These are phyloP conservation scores for Oedothorax gibbosus DNA, from an alignment of 1,140 invertebrate genomes.

Conservation along the genomic window DNA sequence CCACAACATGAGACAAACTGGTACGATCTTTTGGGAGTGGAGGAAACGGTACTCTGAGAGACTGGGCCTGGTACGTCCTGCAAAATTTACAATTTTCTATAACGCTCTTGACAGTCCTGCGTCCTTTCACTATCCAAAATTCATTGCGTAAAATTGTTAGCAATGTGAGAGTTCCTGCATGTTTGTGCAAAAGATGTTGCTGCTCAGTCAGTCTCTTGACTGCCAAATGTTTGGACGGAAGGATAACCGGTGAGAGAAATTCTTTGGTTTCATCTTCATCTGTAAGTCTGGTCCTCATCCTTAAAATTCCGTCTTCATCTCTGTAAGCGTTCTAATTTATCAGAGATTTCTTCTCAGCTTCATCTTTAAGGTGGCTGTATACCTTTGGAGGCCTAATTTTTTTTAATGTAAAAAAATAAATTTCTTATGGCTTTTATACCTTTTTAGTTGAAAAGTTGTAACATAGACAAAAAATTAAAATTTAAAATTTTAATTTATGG, in stretches of 20 bases:
- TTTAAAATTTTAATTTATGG: too few species aligned
- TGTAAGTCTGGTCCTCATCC: slow-evolving; percentile 26
- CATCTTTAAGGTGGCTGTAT: too few species aligned
- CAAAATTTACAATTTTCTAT: slow-evolving; percentile 15
- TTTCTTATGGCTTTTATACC: too few species aligned
- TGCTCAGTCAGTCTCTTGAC: slow-evolving; percentile 24
- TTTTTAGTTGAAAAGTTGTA: too few species aligned
- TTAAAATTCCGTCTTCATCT: slow-evolving; percentile 21
- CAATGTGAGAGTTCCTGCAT: slow-evolving; percentile 19
- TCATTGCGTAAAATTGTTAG: slow-evolving; percentile 16
- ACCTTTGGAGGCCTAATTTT: too few species aligned
- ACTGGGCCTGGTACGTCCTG: background rate
- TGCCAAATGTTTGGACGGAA: slow-evolving; percentile 25
- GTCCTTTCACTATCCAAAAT: slow-evolving; percentile 32
- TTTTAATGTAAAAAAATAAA: too few species aligned
- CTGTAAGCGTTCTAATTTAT: slow-evolving; percentile 5
- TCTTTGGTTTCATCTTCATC: slow-evolving; percentile 33
- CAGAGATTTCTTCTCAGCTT: slow-evolving; percentile 10
- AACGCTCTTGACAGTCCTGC: slow-evolving; percentile 10
- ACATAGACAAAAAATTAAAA: too few species aligned
- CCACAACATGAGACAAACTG: slow-evolving; percentile 64
- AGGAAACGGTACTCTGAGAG: background rate
- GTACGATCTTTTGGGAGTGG: slow-evolving; percentile 64
- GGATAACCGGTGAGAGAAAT: slow-evolving; percentile 23
- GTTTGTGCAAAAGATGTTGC: slow-evolving; percentile 33